Evolutionary conservation across 2,888 invertebrate species (phyloP).

Genomic region (Pteria penguin): DNA sequence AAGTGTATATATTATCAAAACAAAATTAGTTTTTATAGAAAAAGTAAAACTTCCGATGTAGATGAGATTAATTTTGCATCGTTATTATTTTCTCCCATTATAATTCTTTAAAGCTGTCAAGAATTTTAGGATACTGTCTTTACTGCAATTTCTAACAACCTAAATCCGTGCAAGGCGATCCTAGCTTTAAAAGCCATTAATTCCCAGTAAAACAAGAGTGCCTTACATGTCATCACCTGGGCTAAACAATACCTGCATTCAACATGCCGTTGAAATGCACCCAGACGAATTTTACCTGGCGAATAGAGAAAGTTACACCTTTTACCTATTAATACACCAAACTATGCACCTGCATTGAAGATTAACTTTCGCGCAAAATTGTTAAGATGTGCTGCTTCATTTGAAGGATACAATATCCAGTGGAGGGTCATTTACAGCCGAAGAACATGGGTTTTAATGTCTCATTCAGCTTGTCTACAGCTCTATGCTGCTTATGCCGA

Average conservation of each 20-base stretch:
- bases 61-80: too few species aligned
- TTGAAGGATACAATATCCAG: not conserved
- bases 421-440: not conserved
- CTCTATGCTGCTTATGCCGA: too few species aligned
- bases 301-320: not conserved
- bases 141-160: too few species aligned
- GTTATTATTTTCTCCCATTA: too few species aligned
- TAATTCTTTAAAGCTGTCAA: too few species aligned
- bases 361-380: not conserved
- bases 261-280: not conserved
- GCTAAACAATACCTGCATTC: not conserved
- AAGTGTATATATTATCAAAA: too few species aligned
- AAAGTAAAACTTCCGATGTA: too few species aligned
- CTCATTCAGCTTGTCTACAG: too few species aligned
- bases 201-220: not conserved
- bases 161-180: not conserved
- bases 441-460: too few species aligned
- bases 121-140: too few species aligned
- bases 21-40: too few species aligned
- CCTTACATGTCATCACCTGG: not conserved
- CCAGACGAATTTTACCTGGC: not conserved
- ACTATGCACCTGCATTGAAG: not conserved
- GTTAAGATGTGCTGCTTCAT: not conserved
- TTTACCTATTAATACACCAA: not conserved
- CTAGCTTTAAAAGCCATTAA: not conserved